Percentiles rank a stretch among this genome's conserved stretches.
These are phyloP conservation scores for Pteromalus puparum DNA, from an alignment of 1,140 invertebrate species.

Conservation along the genomic window DNA sequence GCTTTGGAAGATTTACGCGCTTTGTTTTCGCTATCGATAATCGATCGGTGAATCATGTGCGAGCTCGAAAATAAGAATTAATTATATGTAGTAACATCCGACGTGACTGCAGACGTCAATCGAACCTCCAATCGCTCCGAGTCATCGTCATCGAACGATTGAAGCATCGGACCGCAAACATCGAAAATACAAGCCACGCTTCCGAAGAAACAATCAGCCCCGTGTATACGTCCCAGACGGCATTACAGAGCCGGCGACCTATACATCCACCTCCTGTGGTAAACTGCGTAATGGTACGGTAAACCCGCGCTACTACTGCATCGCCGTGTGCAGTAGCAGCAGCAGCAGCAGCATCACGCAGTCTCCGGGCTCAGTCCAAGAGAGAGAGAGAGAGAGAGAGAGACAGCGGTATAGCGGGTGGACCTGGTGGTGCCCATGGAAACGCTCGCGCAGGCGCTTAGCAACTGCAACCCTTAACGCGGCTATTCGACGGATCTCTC, in stretches of 20 bases:
- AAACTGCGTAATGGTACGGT: neutral
- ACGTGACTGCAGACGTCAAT: too few species aligned
- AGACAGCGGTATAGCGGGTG: conserved; percentile 3
- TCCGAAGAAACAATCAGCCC: neutral
- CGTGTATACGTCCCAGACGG: neutral
- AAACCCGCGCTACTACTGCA: neutral
- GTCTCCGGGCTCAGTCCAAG: neutral
- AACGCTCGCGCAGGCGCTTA: conserved; percentile 69
- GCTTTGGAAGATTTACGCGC: neutral
- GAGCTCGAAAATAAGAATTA: too few species aligned
- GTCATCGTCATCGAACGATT: neutral
- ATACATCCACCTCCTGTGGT: neutral
- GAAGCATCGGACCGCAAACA: neutral
- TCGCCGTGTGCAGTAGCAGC: neutral
- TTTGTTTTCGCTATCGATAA: neutral
- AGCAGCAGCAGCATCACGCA: conserved; percentile 14
- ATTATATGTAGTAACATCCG: too few species aligned
- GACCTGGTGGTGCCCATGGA: conserved; percentile 64
- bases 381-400: neutral
- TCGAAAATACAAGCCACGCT: neutral
- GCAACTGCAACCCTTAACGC: conserved; percentile 56
- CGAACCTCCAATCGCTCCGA: neutral
- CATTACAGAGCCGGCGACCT: too few species aligned
- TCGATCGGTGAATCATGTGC: too few species aligned
- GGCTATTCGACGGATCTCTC: conserved; percentile 60